These are phyloP conservation scores for Eudasyphora cyanicolor DNA, from an alignment of 2,888 invertebrate genomes.

Conservation along the genomic window DNA sequence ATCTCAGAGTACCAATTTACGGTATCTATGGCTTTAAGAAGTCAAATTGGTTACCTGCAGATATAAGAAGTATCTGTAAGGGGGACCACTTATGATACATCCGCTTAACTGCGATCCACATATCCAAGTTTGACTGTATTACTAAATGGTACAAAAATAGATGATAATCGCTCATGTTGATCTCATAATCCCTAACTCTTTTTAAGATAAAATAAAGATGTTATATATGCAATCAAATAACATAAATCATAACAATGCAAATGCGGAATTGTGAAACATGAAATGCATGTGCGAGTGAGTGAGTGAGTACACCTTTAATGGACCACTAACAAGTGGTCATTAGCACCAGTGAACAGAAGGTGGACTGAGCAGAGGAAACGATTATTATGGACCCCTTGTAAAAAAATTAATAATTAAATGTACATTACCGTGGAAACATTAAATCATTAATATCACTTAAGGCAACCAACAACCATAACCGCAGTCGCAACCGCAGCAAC, in stretches of 20 bases:
- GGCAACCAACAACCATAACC: background rate
- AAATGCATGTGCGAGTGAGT: too few species aligned
- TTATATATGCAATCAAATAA: background rate
- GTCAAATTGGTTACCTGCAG: too few species aligned
- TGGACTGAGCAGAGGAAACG: too few species aligned
- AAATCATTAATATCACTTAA: constrained; percentile 44
- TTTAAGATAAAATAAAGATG: background rate
- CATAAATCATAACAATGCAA: background rate
- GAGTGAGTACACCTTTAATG: background rate
- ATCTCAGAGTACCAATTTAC: too few species aligned
- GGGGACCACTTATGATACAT: too few species aligned
- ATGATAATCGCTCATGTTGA: background rate
- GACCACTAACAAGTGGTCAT: background rate
- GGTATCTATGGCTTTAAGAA: too few species aligned
- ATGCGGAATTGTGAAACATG: background rate
- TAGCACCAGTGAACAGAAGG: background rate
- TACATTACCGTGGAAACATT: constrained; percentile 22
- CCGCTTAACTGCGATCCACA: too few species aligned
- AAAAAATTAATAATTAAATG: constrained; percentile 28
- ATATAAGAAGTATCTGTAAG: too few species aligned
- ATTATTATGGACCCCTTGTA: background rate
- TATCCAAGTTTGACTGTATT: background rate
- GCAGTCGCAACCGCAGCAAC: background rate
- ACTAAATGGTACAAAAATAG: background rate
- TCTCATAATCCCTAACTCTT: background rate